phyloP scores from a whole-genome alignment of 1,140 invertebrate species.

The Scaptomyza graminum region DNA sequence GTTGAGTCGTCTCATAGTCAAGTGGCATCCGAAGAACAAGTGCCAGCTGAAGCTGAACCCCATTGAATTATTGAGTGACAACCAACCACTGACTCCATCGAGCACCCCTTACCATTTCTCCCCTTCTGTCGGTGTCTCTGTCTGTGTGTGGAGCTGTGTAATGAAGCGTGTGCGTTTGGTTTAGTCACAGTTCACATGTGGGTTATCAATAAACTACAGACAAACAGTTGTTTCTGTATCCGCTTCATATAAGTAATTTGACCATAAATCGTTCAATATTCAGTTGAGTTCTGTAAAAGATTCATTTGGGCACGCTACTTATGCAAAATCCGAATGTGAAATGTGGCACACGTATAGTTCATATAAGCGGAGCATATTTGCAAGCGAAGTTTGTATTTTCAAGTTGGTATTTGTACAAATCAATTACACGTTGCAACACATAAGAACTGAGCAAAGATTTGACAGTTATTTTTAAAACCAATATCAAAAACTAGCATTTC shows the following conservation, averaged over 20 bases:
- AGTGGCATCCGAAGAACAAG: slow-evolving; percentile 35
- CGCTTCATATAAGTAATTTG: slow-evolving; percentile 20
- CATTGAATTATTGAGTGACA: slow-evolving; percentile 70
- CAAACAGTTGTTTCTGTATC: slow-evolving; percentile 20
- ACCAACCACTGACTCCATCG: slow-evolving; percentile 42
- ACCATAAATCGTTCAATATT: slow-evolving; percentile 31
- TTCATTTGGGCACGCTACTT: neutral
- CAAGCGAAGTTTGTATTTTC: too few species aligned
- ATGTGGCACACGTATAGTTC: too few species aligned
- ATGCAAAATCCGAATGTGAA: neutral
- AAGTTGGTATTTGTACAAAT: neutral
- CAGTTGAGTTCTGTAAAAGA: neutral
- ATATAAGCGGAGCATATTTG: too few species aligned
- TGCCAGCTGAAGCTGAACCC: slow-evolving; percentile 19
- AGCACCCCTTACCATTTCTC: neutral
- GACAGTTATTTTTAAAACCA: too few species aligned
- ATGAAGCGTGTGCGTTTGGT: slow-evolving; percentile 56
- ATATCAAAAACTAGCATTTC: too few species aligned
- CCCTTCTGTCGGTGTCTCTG: neutral
- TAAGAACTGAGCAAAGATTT: too few species aligned
- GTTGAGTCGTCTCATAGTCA: slow-evolving; percentile 57
- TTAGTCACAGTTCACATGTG: slow-evolving; percentile 56
- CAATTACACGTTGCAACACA: neutral
- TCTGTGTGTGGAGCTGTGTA: slow-evolving; percentile 43
- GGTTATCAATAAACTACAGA: slow-evolving; percentile 54